Percentiles rank a stretch among this genome's conserved stretches.
Evolutionary conservation across 1,140 invertebrate genomes (phyloP).

Genomic region (Homarus americanus): DNA sequence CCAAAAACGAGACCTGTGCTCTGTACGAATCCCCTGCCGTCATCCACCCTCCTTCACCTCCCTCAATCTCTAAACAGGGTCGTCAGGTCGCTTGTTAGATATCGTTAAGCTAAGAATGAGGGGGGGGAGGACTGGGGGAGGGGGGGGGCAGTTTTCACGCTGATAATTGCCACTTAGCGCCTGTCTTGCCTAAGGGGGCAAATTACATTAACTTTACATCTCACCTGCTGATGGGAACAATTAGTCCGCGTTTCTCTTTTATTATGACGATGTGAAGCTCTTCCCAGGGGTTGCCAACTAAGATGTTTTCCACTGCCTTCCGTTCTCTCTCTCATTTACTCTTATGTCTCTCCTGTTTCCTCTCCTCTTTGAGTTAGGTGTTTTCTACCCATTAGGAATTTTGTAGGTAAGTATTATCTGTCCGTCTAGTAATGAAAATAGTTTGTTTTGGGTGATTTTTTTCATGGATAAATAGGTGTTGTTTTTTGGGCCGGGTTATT

Average conservation of each 20-base stretch:
- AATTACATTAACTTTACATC: slow-evolving; percentile 36
- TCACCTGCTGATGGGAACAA: slow-evolving; percentile 14
- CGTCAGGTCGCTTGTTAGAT: background rate
- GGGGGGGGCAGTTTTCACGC: background rate
- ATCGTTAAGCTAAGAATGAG: background rate
- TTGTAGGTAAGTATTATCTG: no score
- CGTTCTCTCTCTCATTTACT: slow-evolving; percentile 12
- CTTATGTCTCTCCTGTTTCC: no score
- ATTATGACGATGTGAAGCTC: slow-evolving; percentile 9
- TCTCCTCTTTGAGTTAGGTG: no score
- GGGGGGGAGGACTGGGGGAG: background rate
- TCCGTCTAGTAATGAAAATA: no score
- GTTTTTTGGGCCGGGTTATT: no score
- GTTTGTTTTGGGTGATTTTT: no score
- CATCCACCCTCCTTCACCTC: no score
- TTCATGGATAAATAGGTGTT: no score
- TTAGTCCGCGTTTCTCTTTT: slow-evolving; percentile 8
- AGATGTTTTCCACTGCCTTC: background rate
- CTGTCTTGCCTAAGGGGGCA: slow-evolving; percentile 1
- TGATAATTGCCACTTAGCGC: slow-evolving; percentile 17
- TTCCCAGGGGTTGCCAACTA: background rate
- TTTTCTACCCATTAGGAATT: no score
- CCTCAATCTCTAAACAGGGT: background rate
- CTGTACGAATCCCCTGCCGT: no score
- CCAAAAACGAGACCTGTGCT: no score